phyloP scores from a whole-genome alignment of 2,113 vertebrate genomes.

The Cololabis saira region DNA sequence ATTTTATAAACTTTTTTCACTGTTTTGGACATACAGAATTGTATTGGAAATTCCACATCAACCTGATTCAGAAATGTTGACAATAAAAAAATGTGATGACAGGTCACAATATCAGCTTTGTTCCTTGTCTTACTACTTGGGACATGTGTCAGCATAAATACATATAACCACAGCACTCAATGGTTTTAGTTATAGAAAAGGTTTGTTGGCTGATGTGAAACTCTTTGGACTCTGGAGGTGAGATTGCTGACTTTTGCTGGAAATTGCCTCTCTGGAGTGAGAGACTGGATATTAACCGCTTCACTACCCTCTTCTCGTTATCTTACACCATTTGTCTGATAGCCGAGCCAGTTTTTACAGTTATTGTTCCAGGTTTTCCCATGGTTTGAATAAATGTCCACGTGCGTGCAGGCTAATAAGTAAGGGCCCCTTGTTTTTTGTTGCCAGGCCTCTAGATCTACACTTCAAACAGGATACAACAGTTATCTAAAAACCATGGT shows the following conservation, averaged over 20 bases:
- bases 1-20: neutral
- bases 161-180: neutral
- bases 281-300: conserved; percentile 7
- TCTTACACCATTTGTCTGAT: conserved; percentile 12
- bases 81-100: neutral
- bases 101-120: neutral
- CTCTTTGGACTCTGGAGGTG: conserved; percentile 18
- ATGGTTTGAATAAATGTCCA: conserved; percentile 29
- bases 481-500: conserved; percentile 68
- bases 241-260: conserved; percentile 20
- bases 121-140: neutral
- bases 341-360: conserved; percentile 57
- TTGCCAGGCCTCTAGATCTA: conserved; percentile 37
- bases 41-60: neutral
- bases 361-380: conserved; percentile 46
- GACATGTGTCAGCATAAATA: neutral
- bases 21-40: neutral
- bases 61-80: neutral
- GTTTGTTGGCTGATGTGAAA: no score
- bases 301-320: neutral
- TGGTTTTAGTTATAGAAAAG: neutral
- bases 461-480: conserved; percentile 74
- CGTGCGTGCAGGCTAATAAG: conserved; percentile 13
- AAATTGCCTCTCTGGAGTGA: conserved; percentile 14
- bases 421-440: conserved; percentile 34